Base-by-base conservation (phyloP, 2,797 vertebrate genomes). In the Myotis findleyi region DNA sequence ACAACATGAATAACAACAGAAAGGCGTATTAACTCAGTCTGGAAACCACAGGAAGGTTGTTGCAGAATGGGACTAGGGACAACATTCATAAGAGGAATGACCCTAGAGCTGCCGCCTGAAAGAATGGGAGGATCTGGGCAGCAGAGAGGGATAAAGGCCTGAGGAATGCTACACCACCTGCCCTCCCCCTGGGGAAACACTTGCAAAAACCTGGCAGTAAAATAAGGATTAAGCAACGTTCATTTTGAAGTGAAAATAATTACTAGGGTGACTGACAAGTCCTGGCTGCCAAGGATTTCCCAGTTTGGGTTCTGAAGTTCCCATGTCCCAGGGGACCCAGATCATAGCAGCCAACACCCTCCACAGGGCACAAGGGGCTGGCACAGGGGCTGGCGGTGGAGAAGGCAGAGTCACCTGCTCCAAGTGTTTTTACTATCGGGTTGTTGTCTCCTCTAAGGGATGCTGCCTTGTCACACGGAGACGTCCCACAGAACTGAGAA, bases 221-320 rank as follows among this genome's bases (percentile, higher is more conserved):
- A 25, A 53, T 44, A 87, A 83, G 47, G n/a, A 71, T 7, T 75
- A 23, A 80, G 33, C 38, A 47, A 59, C n/a, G 17, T 36, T 8
- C 49, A 88, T 72, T 90, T 88, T 89, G 62, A 20, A 85, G 53
- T 53, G 57, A 64, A 79, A 87, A 89, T 71, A 47, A 27, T 53
- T 81, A 81, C 27, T 47, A 92, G 75, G 41, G 36, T n/a, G 41
- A 89, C 13, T 20, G 47, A 55, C 5, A 59, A 75, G 36, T 20
- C 20, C 41, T n/a, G 41, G 44, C 30, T 69, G 59, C 23, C 64
- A 76, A 95, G 30, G 27, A 68, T 33, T 57, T 82, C 11, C 30
- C 30, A 59, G 16, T 66, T 75, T 38, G 2, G 66, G 33, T 73
- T 68, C 62, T 73, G 80, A 94, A 94, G 64, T 87, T 36, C n/a